Evolutionary conservation across 2,797 vertebrate species (phyloP).

Genomic region (Avahi laniger): DNA sequence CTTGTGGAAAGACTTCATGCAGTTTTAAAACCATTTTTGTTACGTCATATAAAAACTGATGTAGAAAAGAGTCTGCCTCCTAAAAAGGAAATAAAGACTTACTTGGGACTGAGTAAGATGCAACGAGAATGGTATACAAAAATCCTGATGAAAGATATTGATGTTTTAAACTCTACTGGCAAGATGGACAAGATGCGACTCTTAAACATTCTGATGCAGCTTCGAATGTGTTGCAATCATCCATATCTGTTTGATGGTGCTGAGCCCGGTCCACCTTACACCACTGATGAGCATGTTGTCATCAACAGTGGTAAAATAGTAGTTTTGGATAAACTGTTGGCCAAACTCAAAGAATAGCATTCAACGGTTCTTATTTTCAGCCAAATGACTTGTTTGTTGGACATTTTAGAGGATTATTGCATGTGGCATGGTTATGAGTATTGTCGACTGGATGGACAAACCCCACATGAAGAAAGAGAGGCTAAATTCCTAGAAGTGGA

Average conservation of each 20-base stretch:
- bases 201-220: slow-evolving; percentile 90
- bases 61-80: slow-evolving; percentile 90
- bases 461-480: slow-evolving; percentile 89
- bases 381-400: slow-evolving; percentile 89
- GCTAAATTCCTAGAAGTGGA: slow-evolving; percentile 76
- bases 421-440: slow-evolving; percentile 91
- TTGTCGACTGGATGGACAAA: slow-evolving; percentile 89
- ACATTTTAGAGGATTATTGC: slow-evolving; percentile 90
- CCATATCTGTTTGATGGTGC: slow-evolving; percentile 90
- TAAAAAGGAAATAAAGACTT: slow-evolving; percentile 91
- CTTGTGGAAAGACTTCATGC: slow-evolving; percentile 92
- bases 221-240: slow-evolving; percentile 90
- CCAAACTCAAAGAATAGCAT: slow-evolving; percentile 88
- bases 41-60: slow-evolving; percentile 90
- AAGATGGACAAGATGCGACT: slow-evolving; percentile 91
- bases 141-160: slow-evolving; percentile 91
- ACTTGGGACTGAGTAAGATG: slow-evolving; percentile 90
- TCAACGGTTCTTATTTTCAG: slow-evolving; percentile 89
- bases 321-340: slow-evolving; percentile 88
- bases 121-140: slow-evolving; percentile 91
- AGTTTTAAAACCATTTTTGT: slow-evolving; percentile 89
- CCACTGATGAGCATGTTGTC: slow-evolving; percentile 89
- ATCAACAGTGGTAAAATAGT: slow-evolving; percentile 90
- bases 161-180: slow-evolving; percentile 89
- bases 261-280: slow-evolving; percentile 89